Base-by-base conservation (phyloP, 2,113 vertebrate genomes). In the Epinephelus lanceolatus region DNA sequence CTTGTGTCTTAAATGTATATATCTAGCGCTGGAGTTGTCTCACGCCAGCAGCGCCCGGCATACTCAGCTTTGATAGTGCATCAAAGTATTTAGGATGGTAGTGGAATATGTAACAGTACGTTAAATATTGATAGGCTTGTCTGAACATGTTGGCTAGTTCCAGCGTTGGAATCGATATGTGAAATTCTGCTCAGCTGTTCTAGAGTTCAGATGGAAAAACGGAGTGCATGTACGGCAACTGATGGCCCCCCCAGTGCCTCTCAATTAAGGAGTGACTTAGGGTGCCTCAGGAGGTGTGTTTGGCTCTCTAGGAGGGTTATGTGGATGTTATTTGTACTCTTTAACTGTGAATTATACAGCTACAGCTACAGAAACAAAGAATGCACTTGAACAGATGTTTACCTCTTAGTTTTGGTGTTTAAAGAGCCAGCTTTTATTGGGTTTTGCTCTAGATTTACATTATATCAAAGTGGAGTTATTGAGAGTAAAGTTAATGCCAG, bases 41-140 rank as follows among this genome's bases (percentile, higher is more conserved):
- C 66, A 68, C 25, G 3, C 18, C 49, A 33, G 45, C 49, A 42
- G 55, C n/a, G 18, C 40, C 15, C 40, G 19, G 55, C 63, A 80
- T 57, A 52, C 76, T 72, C 71, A 27, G 57, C 78, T 90, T 83
- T 85, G 80, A 86, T 86, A 71, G 60, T 3, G 42, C 81, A 86
- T 83, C 75, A 87, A 73, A 84, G 81, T 69, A 30, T 78, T 71
- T 59, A 75, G 71, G 71, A 62, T 66, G 63, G 72, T 65, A 47
- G 67, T 47, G 27, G 73, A 81, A 83, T 84, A 72, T 59, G 62
- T 55, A 72, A 65, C 37, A 23, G 25, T 52, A 51, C 5, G 47
- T 75, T 71, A 75, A 83, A 83, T 85, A 87, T 76, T 83, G 55
- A 83, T 76, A 10, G 3, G 66, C 60, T 62, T 40, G 33, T 61